Percentiles rank a stretch among this genome's conserved stretches.
These are phyloP conservation scores for Calliphora vicina DNA, from an alignment of 1,140 invertebrate species.

Conservation along the genomic window DNA sequence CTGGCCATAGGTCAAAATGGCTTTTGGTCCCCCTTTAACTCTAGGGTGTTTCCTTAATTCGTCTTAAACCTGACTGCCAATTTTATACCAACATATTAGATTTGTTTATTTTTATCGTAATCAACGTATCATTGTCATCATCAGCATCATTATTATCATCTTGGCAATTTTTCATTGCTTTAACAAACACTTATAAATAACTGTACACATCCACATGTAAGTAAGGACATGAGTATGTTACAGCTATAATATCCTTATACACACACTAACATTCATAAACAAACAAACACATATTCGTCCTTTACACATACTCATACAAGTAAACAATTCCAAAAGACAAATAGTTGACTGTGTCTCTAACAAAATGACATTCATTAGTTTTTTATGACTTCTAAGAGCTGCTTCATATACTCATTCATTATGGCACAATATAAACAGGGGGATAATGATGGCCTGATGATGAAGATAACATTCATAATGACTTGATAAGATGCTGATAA, in stretches of 20 bases:
- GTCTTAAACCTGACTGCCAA: not conserved
- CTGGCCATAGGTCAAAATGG: not conserved
- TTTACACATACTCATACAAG: not conserved
- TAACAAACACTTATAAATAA: not conserved
- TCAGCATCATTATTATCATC: not conserved
- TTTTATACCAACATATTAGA: not conserved
- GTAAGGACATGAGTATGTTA: not conserved
- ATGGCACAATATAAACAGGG: too few species aligned
- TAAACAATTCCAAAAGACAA: not conserved
- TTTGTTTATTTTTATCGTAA: not conserved
- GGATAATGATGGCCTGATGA: too few species aligned
- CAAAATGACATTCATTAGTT: conserved; percentile 14
- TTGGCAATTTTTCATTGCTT: not conserved
- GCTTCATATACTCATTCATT: not conserved
- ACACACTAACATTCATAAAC: not conserved
- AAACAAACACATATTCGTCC: not conserved
- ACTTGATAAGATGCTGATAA: too few species aligned
- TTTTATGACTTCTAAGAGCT: not conserved
- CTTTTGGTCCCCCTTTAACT: not conserved
- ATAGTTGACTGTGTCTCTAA: not conserved
- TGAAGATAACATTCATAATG: too few species aligned
- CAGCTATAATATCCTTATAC: not conserved
- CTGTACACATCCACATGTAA: not conserved
- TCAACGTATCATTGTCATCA: not conserved
- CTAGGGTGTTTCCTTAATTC: too few species aligned